A percentile compares a stretch with the other conserved stretches of the same genome.
phyloP scores from a whole-genome alignment of 2,888 invertebrate species.

The Hemistola chrysoprasaria region DNA sequence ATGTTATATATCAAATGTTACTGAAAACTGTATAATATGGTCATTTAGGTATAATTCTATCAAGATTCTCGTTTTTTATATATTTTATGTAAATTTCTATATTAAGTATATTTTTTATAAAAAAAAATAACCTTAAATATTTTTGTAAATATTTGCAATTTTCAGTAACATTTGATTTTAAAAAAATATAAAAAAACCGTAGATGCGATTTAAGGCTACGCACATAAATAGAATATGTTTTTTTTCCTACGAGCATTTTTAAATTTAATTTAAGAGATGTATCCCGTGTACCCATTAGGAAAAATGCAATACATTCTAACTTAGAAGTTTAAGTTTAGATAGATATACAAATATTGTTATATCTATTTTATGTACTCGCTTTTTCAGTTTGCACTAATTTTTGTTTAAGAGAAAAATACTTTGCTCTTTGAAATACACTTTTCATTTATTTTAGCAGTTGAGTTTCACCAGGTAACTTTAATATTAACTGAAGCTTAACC shows the following conservation, averaged over 20 bases:
- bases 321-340: slow-evolving; percentile 59
- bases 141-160: slow-evolving; percentile 25
- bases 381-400: slow-evolving; percentile 28
- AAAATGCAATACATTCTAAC: slow-evolving; percentile 71
- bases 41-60: background rate
- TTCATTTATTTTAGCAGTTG: no score
- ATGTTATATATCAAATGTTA: slow-evolving; percentile 21
- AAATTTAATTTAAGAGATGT: slow-evolving; percentile 40
- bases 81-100: no score
- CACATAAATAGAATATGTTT: slow-evolving; percentile 53
- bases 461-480: no score
- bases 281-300: slow-evolving; percentile 47
- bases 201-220: slow-evolving; percentile 31
- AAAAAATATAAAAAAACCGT: slow-evolving; percentile 25
- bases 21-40: slow-evolving; percentile 22
- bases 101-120: no score
- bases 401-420: background rate
- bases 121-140: no score
- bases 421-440: no score
- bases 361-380: slow-evolving; percentile 33
- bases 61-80: no score
- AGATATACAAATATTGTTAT: slow-evolving; percentile 55
- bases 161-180: slow-evolving; percentile 18
- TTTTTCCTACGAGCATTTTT: slow-evolving; percentile 51
- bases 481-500: no score